Evolutionary conservation across 2,888 invertebrate genomes (phyloP).

Genomic region (Dryocosmus kuriphilus): DNA sequence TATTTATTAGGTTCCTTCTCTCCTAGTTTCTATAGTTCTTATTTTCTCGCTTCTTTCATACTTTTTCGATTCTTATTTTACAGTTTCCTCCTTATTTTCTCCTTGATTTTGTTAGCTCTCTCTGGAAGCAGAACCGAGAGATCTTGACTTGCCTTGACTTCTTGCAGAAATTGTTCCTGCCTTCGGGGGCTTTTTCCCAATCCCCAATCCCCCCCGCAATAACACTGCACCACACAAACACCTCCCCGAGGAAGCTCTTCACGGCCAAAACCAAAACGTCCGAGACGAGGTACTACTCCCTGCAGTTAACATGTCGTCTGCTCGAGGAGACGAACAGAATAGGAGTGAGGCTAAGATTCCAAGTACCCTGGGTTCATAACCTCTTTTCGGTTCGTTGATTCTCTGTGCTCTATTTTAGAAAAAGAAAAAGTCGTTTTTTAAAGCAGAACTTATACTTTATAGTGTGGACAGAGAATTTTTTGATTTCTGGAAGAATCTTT

Average conservation of each 20-base stretch:
- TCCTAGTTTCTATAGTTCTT: conserved; percentile 3
- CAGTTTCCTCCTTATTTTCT: neutral
- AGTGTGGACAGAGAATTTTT: neutral
- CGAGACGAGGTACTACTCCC: conserved; percentile 73
- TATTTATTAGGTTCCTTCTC: conserved; percentile 30
- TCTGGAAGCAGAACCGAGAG: conserved; percentile 5
- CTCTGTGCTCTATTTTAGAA: neutral
- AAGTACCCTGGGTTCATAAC: neutral
- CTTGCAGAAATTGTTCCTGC: neutral
- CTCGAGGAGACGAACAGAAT: conserved; percentile 7
- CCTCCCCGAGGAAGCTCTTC: conserved; percentile 67
- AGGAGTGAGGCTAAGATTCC: neutral
- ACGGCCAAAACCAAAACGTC: conserved; percentile 72
- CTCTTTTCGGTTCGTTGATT: neutral
- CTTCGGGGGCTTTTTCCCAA: conserved; percentile 36
- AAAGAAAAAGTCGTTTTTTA: neutral
- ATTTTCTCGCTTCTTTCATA: neutral
- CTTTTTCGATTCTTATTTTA: neutral
- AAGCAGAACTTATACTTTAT: neutral
- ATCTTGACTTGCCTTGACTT: conserved; percentile 13
- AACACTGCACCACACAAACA: no score
- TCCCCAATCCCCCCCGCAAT: conserved; percentile 45
- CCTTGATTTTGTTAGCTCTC: conserved; percentile 26
- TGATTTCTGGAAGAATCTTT: neutral
- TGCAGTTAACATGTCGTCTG: conserved; percentile 79